Conservation (phyloP, 2,113 vertebrate genomes). For the Melanerpes formicivorus region DNA sequence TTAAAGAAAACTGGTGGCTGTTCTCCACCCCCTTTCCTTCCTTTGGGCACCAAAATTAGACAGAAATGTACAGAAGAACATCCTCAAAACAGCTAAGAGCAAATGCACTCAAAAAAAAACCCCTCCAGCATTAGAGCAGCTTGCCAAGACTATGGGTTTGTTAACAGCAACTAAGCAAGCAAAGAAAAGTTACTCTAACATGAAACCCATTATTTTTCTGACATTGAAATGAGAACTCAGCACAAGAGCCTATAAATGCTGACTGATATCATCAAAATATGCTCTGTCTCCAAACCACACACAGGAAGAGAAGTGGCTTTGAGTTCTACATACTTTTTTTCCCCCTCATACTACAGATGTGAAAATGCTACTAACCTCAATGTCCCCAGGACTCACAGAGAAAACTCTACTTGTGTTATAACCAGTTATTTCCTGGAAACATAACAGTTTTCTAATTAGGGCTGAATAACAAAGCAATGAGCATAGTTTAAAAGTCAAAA, state of each 20-base stretch:
- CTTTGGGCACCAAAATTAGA: neutral
- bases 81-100: neutral
- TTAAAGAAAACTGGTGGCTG: slow-evolving; percentile 1
- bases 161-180: neutral
- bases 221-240: neutral
- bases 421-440: neutral
- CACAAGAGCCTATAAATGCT: neutral
- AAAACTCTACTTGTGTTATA: neutral
- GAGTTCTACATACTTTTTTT: neutral
- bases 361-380: slow-evolving; percentile 35
- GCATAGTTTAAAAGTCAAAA: neutral
- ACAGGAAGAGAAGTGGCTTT: slow-evolving; percentile 26
- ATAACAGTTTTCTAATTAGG: neutral
- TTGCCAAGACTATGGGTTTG: neutral
- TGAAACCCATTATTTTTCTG: neutral
- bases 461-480: neutral
- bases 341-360: neutral
- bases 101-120: neutral
- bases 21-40: slow-evolving; percentile 62
- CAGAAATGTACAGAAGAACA: neutral
- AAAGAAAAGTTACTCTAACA: neutral
- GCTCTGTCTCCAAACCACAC: neutral
- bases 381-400: neutral
- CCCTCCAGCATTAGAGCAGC: neutral
- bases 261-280: neutral